Evolutionary conservation across 2,113 vertebrate species (phyloP).

Genomic region (Nothocercus julius): DNA sequence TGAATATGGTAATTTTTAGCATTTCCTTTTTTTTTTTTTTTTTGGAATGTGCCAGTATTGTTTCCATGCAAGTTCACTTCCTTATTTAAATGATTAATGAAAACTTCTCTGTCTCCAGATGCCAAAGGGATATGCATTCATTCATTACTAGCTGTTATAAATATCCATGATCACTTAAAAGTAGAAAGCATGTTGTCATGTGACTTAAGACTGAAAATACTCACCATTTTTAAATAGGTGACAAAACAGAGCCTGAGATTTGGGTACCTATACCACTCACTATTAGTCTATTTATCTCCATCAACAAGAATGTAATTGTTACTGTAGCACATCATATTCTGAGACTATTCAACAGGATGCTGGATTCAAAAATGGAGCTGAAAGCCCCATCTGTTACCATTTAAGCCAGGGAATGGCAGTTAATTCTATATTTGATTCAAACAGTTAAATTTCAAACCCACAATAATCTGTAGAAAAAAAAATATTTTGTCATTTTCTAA

Average conservation of each 20-base stretch:
- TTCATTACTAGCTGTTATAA: not conserved
- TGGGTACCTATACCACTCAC: not conserved
- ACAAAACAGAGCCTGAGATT: not conserved
- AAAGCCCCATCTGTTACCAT: not conserved
- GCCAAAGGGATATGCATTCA: not conserved
- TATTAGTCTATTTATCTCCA: not conserved
- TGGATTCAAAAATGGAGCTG: not conserved
- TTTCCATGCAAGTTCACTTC: not conserved
- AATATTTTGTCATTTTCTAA: not conserved
- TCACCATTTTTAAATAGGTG: not conserved
- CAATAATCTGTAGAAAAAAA: not conserved
- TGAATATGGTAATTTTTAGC: not conserved
- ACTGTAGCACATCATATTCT: not conserved
- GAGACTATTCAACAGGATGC: not conserved
- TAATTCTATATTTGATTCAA: not conserved
- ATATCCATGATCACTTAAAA: not conserved
- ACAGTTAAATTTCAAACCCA: not conserved
- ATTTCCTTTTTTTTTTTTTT: not conserved
- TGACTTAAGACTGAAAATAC: not conserved
- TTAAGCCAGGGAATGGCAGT: not conserved
- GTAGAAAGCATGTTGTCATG: fast-evolving
- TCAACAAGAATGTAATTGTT: not conserved
- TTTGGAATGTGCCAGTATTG: not conserved
- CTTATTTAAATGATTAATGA: not conserved
- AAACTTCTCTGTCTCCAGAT: not conserved